phyloP scores from a whole-genome alignment of 2,888 invertebrate species.

The Gortyna flavago region DNA sequence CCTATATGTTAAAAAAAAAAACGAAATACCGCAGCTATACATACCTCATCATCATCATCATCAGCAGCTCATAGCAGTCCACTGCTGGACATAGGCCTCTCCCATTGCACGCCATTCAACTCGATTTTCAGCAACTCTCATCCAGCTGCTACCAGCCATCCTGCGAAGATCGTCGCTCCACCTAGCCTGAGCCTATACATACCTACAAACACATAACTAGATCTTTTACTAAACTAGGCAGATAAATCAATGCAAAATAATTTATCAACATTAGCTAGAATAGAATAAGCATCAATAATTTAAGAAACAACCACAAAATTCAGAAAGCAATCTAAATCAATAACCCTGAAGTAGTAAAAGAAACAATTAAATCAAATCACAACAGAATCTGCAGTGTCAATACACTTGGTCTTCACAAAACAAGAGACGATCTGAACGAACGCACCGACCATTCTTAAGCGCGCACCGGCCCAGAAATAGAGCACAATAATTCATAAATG shows the following conservation, averaged over 20 bases:
- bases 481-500: slow-evolving; percentile 88
- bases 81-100: too few species aligned
- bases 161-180: too few species aligned
- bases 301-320: neutral
- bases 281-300: neutral
- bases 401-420: slow-evolving; percentile 52
- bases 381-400: slow-evolving; percentile 46
- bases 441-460: slow-evolving; percentile 82
- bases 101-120: too few species aligned
- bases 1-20: neutral
- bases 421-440: slow-evolving; percentile 48
- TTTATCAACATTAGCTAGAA: neutral
- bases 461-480: slow-evolving; percentile 81
- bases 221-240: neutral
- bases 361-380: slow-evolving; percentile 31
- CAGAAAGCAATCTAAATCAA: neutral
- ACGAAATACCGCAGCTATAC: neutral
- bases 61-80: too few species aligned
- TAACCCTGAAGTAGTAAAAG: neutral
- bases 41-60: too few species aligned
- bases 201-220: neutral
- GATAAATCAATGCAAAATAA: neutral
- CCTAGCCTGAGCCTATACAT: too few species aligned
- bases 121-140: too few species aligned
- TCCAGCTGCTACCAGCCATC: too few species aligned